Base-by-base conservation (phyloP, 2,797 vertebrate species). In the Neomorphus geoffroyi region DNA sequence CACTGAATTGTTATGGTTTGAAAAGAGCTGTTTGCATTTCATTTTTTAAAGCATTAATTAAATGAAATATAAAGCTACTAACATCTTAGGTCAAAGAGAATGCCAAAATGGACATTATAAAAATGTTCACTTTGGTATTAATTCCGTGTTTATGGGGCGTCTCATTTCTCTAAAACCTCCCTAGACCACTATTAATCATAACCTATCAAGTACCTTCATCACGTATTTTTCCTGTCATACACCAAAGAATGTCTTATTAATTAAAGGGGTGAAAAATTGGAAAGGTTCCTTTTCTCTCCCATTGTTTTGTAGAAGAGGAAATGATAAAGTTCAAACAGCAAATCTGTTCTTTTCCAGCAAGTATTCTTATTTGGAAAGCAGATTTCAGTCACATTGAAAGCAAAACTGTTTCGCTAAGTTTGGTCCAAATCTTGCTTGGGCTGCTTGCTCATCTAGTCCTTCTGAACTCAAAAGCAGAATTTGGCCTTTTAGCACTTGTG, bases 21-120 rank as follows among this genome's bases (percentile, higher is more conserved):
- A 88, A 96, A 92, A 90, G 79, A 86, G 51, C 57, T 96, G 94
- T 94, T 96, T 92, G 86, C 71, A 70, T 95, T 93, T 96, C 91
- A 62, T 80, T 95, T 94, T 94, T 95, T 74, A 7, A 94, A 90
- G 75, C 78, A 71, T 93, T 97, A 90, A 95, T 93, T 94, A 94
- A 95, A 94, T 96, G n/a, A 96, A 88, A 92, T 91, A 92, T 92
- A 96, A 96, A 96, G 93, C 93, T 95, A 96, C 96, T 97, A 97
- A 95, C 91, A 90, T 94, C 83, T 88, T 92, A 92, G 86, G 86
- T 90, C 80, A 92, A 57, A 61, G 85, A 67, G 48, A 88, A 65
- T 96, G 88, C 97, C 97, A 97, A 96, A 94, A 96, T 96, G 95
- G 95, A 97, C 95, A 88, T 90, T 94, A 96, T 94, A 95, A 97